A percentile compares a stretch with the other conserved stretches of the same genome.
phyloP scores from a whole-genome alignment of 2,113 vertebrate genomes.

The Ailurus styani region DNA sequence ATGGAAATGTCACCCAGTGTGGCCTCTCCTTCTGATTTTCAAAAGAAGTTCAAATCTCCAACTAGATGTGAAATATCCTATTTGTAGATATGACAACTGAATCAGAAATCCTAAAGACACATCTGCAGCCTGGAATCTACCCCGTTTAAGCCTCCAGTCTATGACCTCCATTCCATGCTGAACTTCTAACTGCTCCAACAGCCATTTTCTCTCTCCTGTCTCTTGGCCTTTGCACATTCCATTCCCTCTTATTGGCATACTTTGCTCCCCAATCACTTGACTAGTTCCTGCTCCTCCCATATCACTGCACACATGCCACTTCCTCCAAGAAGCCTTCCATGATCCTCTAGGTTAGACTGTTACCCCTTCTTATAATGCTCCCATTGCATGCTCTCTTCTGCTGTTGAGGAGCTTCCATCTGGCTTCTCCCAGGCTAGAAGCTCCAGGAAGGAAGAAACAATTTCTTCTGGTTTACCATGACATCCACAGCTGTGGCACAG shows the following conservation, averaged over 20 bases:
- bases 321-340: neutral
- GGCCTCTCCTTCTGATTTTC: neutral
- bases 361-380: neutral
- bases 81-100: neutral
- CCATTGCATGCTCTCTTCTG: neutral
- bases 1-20: neutral
- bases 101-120: neutral
- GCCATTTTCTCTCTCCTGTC: neutral
- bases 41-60: neutral
- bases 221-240: neutral
- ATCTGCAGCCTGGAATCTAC: neutral
- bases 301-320: neutral
- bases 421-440: neutral
- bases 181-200: too few species aligned
- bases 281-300: neutral
- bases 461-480: neutral
- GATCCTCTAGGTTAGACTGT: neutral
- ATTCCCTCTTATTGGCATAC: neutral
- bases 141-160: neutral
- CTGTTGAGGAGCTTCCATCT: neutral
- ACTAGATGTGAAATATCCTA: neutral
- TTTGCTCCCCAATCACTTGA: neutral
- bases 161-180: neutral
- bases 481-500: neutral
- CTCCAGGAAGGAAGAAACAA: neutral